Conservation (phyloP, 2,113 vertebrate genomes). For the Cryptomyrus ogoouensis region DNA sequence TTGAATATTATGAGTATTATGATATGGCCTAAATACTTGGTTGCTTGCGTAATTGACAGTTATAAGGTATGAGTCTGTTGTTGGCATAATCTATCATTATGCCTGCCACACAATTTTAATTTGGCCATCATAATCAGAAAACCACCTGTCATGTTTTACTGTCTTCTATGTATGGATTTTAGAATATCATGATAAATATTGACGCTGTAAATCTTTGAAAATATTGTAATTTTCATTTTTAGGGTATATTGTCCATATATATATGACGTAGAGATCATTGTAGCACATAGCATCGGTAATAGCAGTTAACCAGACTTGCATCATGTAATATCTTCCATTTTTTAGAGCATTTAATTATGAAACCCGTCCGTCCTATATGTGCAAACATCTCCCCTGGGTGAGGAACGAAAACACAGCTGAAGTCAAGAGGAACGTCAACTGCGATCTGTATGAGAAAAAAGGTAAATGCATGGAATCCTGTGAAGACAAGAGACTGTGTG, state of each 20-base stretch:
- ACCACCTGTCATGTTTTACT: background rate
- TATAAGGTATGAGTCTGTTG: background rate
- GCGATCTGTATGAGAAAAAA: constrained; percentile 93
- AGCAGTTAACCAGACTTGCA: background rate
- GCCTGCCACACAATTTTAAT: background rate
- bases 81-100: background rate
- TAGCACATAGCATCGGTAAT: background rate
- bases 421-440: constrained; percentile 77
- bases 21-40: background rate
- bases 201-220: background rate
- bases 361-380: constrained; percentile 61
- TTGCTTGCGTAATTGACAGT: background rate
- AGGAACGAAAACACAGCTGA: constrained; percentile 60
- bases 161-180: background rate
- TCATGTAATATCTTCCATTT: background rate
- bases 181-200: background rate
- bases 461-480: constrained; percentile 50
- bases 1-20: background rate
- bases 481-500: background rate
- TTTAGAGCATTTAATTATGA: constrained; percentile 84
- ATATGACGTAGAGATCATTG: background rate
- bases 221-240: background rate
- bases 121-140: background rate
- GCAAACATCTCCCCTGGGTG: constrained; percentile 84
- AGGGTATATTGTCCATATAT: background rate